Base-by-base conservation (phyloP, 2,797 vertebrate genomes). In the Philypnodon macrostomus region DNA sequence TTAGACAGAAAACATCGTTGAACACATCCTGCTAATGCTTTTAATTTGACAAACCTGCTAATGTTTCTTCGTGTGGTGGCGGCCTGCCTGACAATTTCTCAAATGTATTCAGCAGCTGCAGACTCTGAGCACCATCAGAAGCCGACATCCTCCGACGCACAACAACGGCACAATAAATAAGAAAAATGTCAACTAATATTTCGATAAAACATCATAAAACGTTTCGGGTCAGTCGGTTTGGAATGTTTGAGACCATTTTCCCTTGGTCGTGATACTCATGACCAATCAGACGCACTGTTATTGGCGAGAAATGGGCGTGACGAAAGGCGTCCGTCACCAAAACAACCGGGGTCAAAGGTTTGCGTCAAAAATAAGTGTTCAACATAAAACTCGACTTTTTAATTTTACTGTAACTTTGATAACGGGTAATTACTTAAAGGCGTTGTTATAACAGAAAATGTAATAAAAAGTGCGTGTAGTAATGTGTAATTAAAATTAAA, bases 71-170 rank as follows among this genome's bases (percentile, higher is more conserved):
- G 68, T 86, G 76, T 54, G 88, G 76, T 57, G 89, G 88, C 80
- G 91, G 91, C 85, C 92, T 88, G 77, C 87, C 88, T 75, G 86
- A 85, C 79, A 96, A 85, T 67, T 77, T 91, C 77, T 94, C 89
- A 75, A 97, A 97, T 68, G 71, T 89, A 75, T 94, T 95, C 76
- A 97, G 91, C 77, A 88, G 89, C 47, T 87, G 87, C 37, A 48
- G 58, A 70, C 76, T 77, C 59, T 80, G 77, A 49, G 62, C 68
- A 10, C 67, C 69, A 44, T 80, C 85, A 5, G 77, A 62, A 58
- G 73, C 72, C 67, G 85, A 88, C 90, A 92, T 92, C 12, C 37
- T 79, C 59, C 58, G 50, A 55, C 44, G 77, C 58, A 49, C 52
- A 14, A 49, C 35, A 60, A 51, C 13, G 57, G 73, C 63, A 75